Evolutionary conservation across 1,140 invertebrate species (phyloP).

Genomic region (Drosophila obscura): DNA sequence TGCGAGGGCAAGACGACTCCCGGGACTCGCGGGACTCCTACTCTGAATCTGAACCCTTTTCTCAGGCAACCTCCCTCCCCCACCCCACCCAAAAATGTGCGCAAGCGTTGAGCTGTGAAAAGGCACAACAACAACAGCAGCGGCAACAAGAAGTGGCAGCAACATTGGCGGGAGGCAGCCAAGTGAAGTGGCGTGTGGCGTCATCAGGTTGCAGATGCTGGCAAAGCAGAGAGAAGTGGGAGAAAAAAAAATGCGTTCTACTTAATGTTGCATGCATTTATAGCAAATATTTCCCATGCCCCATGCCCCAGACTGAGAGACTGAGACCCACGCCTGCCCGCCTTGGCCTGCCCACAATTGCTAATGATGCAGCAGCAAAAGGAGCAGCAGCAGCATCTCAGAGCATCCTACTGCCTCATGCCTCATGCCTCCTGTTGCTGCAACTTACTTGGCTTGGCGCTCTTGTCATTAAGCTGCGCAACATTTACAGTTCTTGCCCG

Average conservation of each 20-base stretch:
- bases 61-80: slow-evolving; percentile 33
- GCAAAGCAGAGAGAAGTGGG: slow-evolving; percentile 19
- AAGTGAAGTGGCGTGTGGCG: slow-evolving; percentile 80
- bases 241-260: slow-evolving; percentile 78
- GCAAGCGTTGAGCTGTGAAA: slow-evolving; percentile 82
- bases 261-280: slow-evolving; percentile 82
- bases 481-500: slow-evolving; percentile 79
- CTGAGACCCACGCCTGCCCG: slow-evolving; percentile 29
- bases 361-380: slow-evolving; percentile 73
- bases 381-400: slow-evolving; percentile 14
- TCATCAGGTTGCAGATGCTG: slow-evolving; percentile 70
- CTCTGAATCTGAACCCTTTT: slow-evolving; percentile 56
- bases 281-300: slow-evolving; percentile 81
- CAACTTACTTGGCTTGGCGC: slow-evolving; percentile 69
- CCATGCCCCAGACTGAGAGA: slow-evolving; percentile 22
- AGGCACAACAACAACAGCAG: slow-evolving; percentile 52
- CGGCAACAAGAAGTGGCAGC: slow-evolving; percentile 43
- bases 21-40: too few relatives aligned
- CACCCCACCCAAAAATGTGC: slow-evolving; percentile 47
- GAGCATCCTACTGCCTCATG: slow-evolving; percentile 15
- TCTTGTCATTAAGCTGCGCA: slow-evolving; percentile 76
- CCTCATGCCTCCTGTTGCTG: slow-evolving; percentile 20
- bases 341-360: slow-evolving; percentile 70
- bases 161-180: slow-evolving; percentile 59
- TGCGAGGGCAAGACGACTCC: too few relatives aligned